A percentile compares a stretch with the other conserved stretches of the same genome.
phyloP scores from a whole-genome alignment of 2,888 invertebrate genomes.

The Chromoteleia sp. region DNA sequence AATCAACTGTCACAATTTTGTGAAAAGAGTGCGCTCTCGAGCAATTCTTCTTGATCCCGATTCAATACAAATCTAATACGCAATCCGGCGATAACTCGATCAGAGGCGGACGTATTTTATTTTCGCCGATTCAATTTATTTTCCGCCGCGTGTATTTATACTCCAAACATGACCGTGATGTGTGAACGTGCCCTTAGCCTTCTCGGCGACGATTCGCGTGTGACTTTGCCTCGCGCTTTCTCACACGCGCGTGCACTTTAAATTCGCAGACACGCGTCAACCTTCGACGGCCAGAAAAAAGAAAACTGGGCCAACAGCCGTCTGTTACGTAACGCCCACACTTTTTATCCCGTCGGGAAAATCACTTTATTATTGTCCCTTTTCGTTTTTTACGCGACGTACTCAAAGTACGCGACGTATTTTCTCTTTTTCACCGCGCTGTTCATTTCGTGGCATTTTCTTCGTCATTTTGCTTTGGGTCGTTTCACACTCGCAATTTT shows the following conservation, averaged over 20 bases:
- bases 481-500: slow-evolving; percentile 55
- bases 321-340: slow-evolving; percentile 28
- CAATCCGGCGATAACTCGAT: no score
- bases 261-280: slow-evolving; percentile 62
- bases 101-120: no score
- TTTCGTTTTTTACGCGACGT: slow-evolving; percentile 22
- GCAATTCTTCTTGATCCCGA: no score
- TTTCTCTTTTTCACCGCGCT: slow-evolving; percentile 18
- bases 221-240: slow-evolving; percentile 50
- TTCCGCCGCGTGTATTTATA: slow-evolving; percentile 42
- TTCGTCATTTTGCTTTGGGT: slow-evolving; percentile 28
- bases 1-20: no score
- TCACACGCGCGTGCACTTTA: slow-evolving; percentile 47
- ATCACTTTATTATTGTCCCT: slow-evolving; percentile 3
- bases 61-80: no score
- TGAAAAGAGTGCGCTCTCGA: no score
- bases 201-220: slow-evolving; percentile 49
- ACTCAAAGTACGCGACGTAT: no score
- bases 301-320: slow-evolving; percentile 51
- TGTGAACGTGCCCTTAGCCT: slow-evolving; percentile 69
- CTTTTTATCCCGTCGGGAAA: slow-evolving; percentile 32
- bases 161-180: slow-evolving; percentile 56
- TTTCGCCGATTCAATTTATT: slow-evolving; percentile 4
- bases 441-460: slow-evolving; percentile 40
- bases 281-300: slow-evolving; percentile 37